A percentile compares a stretch with the other conserved stretches of the same genome.
Evolutionary conservation across 64 coral and sea anemone species (phyloP).

Genomic region (Stichodactyla helianthus): DNA sequence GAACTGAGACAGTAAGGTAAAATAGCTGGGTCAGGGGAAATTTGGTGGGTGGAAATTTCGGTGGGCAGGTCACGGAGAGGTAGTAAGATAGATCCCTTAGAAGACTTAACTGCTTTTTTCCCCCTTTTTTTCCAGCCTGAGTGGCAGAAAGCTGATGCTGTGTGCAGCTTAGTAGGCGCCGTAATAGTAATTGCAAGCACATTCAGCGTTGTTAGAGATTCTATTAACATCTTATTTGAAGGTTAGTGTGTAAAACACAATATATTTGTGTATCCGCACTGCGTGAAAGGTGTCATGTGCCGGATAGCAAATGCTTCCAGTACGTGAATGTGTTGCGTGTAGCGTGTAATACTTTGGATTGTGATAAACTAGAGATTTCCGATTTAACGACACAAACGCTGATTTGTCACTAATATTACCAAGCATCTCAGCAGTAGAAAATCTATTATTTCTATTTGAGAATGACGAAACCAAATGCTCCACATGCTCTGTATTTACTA

Average conservation of each 20-base stretch:
- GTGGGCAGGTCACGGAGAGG: too few relatives aligned
- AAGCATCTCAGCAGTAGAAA: too few relatives aligned
- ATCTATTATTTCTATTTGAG: too few relatives aligned
- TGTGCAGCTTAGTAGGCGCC: slow-evolving; percentile 37
- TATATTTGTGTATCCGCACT: neutral
- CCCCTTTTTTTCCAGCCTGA: slow-evolving; percentile 33
- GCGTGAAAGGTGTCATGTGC: neutral
- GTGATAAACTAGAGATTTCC: too few relatives aligned
- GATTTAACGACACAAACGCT: too few relatives aligned
- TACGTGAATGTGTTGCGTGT: neutral
- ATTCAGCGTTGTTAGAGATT: slow-evolving; percentile 37
- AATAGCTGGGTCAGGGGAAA: too few relatives aligned
- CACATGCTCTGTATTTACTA: too few relatives aligned
- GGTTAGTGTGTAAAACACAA: neutral
- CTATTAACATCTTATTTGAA: slow-evolving; percentile 62
- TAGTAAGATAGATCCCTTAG: neutral
- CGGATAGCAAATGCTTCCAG: neutral
- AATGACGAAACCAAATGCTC: too few relatives aligned
- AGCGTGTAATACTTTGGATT: neutral
- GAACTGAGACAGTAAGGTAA: too few relatives aligned
- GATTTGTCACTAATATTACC: too few relatives aligned
- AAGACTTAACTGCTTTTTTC: neutral
- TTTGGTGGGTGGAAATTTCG: too few relatives aligned
- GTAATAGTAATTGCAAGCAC: slow-evolving; percentile 38
- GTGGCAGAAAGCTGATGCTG: slow-evolving; percentile 58